phyloP scores from a whole-genome alignment of 2,888 invertebrate species.

The Lasius fuliginosus region DNA sequence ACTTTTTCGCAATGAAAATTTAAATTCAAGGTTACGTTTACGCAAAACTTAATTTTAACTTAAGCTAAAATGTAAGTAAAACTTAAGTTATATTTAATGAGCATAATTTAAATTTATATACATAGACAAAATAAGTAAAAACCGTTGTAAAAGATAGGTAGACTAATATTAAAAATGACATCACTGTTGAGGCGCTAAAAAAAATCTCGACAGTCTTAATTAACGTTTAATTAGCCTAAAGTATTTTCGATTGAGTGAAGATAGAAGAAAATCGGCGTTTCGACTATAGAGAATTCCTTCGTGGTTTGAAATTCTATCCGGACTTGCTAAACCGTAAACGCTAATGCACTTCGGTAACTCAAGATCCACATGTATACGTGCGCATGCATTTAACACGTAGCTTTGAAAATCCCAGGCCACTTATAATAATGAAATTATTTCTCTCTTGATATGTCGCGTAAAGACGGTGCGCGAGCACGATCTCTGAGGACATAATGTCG shows the following conservation, averaged over 20 bases:
- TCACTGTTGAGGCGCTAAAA: neutral
- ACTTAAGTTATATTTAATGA: neutral
- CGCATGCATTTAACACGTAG: slow-evolving; percentile 32
- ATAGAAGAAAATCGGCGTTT: slow-evolving; percentile 10
- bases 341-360: slow-evolving; percentile 43
- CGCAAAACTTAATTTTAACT: neutral
- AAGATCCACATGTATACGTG: slow-evolving; percentile 8
- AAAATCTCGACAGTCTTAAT: slow-evolving; percentile 1
- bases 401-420: slow-evolving; percentile 50
- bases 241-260: neutral
- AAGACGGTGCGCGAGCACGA: slow-evolving; percentile 5
- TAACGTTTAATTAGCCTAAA: slow-evolving; percentile 20
- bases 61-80: neutral
- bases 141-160: neutral
- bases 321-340: slow-evolving; percentile 43
- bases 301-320: slow-evolving; percentile 20
- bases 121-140: neutral
- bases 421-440: slow-evolving; percentile 54
- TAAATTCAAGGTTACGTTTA: neutral
- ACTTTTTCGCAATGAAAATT: neutral
- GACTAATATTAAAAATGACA: neutral
- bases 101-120: neutral
- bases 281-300: slow-evolving; percentile 3
- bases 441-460: slow-evolving; percentile 16
- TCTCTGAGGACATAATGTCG: slow-evolving; percentile 30